Percentiles rank a stretch among this genome's conserved stretches.
Conservation (phyloP, 2,888 invertebrate species). For the Limnephilus lunatus region DNA sequence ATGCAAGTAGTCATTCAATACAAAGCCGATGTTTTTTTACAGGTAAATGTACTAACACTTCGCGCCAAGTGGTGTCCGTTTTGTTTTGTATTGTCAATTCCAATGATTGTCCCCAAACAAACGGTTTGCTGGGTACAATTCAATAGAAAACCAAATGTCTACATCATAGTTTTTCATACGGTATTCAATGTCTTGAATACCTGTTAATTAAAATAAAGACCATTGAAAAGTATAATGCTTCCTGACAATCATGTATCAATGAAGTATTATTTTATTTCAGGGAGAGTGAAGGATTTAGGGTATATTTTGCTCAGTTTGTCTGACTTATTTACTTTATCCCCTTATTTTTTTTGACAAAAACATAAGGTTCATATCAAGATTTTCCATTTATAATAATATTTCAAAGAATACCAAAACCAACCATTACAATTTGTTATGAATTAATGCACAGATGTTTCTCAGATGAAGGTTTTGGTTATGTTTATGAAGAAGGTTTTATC, state of each 20-base stretch:
- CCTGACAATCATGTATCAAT: background rate
- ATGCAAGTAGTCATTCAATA: conserved; percentile 30
- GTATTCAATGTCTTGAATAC: background rate
- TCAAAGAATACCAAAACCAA: background rate
- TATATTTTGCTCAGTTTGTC: background rate
- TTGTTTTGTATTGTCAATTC: conserved; percentile 54
- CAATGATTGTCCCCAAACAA: background rate
- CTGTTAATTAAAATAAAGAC: background rate
- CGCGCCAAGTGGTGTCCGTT: conserved; percentile 55
- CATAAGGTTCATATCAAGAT: background rate
- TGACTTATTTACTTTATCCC: background rate
- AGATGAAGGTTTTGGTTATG: background rate
- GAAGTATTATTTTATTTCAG: background rate
- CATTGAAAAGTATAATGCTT: background rate
- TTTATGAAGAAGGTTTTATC: background rate
- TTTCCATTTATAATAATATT: background rate
- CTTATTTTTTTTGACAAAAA: background rate
- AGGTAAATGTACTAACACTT: conserved; percentile 46
- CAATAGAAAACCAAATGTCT: background rate
- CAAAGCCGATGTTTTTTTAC: conserved; percentile 20
- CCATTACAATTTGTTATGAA: background rate
- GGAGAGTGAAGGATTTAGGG: background rate
- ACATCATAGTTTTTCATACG: background rate
- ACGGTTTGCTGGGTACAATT: background rate
- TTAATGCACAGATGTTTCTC: background rate